phyloP scores from a whole-genome alignment of 1,140 invertebrate genomes.

The Dendrolimus kikuchii region DNA sequence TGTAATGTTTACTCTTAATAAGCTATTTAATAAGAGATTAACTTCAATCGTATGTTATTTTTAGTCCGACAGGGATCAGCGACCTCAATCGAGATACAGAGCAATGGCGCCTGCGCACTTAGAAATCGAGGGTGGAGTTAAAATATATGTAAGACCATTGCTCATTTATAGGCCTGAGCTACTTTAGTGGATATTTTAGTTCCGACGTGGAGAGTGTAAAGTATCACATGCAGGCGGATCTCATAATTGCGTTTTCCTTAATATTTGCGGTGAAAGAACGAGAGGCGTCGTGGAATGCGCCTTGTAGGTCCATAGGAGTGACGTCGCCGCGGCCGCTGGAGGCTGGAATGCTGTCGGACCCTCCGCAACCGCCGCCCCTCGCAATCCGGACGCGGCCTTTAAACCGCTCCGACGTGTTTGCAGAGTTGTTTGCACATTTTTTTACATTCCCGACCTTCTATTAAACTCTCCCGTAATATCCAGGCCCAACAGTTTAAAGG shows the following conservation, averaged over 20 bases:
- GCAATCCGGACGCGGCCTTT: constrained; percentile 65
- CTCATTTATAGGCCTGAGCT: too few relatives aligned
- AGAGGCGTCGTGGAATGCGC: constrained; percentile 42
- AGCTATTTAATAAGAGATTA: too few relatives aligned
- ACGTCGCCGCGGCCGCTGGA: constrained; percentile 50
- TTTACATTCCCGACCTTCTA: constrained; percentile 63
- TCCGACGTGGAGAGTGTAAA: not conserved
- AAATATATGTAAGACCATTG: too few relatives aligned
- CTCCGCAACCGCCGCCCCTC: constrained; percentile 56
- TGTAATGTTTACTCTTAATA: too few relatives aligned
- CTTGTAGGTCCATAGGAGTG: constrained; percentile 38
- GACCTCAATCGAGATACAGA: too few relatives aligned
- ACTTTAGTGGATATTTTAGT: too few relatives aligned
- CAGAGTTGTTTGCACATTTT: constrained; percentile 69
- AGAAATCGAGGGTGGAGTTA: too few relatives aligned
- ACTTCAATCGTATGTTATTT: too few relatives aligned
- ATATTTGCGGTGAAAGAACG: constrained; percentile 33
- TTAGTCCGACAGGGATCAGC: too few relatives aligned
- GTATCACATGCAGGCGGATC: constrained; percentile 1
- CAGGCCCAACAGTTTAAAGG: constrained; percentile 13
- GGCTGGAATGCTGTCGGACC: constrained; percentile 62
- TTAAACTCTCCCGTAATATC: constrained; percentile 41
- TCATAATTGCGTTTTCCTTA: constrained; percentile 32
- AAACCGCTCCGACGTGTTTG: constrained; percentile 68
- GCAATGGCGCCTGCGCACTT: too few relatives aligned